These are phyloP conservation scores for Octodon degus DNA, from an alignment of 2,113 vertebrate species.

Conservation along the genomic window DNA sequence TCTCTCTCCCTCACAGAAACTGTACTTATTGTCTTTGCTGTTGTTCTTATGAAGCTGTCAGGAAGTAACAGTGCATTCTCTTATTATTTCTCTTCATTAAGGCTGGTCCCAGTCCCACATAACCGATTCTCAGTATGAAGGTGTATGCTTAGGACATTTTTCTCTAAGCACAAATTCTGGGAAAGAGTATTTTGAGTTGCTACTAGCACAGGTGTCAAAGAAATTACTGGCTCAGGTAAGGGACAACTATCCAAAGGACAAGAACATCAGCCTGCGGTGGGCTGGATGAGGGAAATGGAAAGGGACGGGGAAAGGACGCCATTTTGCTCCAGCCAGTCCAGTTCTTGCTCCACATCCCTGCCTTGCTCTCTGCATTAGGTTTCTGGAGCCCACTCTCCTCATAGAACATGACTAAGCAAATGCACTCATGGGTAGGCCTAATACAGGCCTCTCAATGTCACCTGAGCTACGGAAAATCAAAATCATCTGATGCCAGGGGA, in stretches of 20 bases:
- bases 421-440: not conserved
- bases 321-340: not conserved
- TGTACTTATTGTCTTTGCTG: conserved; percentile 23
- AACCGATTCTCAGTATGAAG: not conserved
- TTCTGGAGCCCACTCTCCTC: not conserved
- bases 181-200: conserved; percentile 24
- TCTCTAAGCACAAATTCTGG: not conserved
- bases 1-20: conserved; percentile 15
- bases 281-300: not conserved
- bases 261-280: not conserved
- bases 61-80: conserved; percentile 12
- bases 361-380: not conserved
- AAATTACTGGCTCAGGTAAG: not conserved
- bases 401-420: conserved; percentile 5
- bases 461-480: not conserved
- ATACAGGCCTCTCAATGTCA: not conserved
- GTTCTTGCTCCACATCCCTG: not conserved
- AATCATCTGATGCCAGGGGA: not conserved
- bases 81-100: conserved; percentile 14
- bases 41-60: conserved; percentile 44
- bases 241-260: not conserved
- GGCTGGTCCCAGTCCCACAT: not conserved
- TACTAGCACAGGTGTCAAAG: conserved; percentile 23
- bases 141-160: not conserved
- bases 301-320: not conserved